A percentile compares a stretch with the other conserved stretches of the same genome.
Conservation (phyloP, 2,888 invertebrate genomes). For the Abrostola tripartita region DNA sequence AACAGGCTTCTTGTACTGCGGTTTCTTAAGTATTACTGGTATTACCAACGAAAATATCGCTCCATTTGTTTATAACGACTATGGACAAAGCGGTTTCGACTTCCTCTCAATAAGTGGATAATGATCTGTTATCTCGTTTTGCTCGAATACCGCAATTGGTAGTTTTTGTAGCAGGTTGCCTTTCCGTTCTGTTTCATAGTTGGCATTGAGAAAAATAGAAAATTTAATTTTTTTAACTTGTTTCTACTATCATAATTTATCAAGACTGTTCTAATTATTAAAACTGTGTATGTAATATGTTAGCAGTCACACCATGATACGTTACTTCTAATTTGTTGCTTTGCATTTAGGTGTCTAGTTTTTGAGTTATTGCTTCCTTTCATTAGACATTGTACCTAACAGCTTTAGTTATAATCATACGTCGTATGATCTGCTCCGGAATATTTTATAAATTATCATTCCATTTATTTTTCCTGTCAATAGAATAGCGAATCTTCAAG, state of each 20-base stretch:
- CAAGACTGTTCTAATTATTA: slow-evolving; percentile 19
- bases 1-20: slow-evolving; percentile 49
- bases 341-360: slow-evolving; percentile 11
- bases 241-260: slow-evolving; percentile 21
- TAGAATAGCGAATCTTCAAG: slow-evolving; percentile 34
- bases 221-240: slow-evolving; percentile 48
- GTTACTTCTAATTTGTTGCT: slow-evolving; percentile 3
- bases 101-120: slow-evolving; percentile 85
- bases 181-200: slow-evolving; percentile 71
- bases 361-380: slow-evolving; percentile 43
- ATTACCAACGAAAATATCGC: slow-evolving; percentile 58
- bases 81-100: slow-evolving; percentile 73
- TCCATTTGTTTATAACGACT: slow-evolving; percentile 74
- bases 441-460: slow-evolving; percentile 29
- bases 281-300: neutral
- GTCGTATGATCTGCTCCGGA: slow-evolving; percentile 10
- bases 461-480: slow-evolving; percentile 30
- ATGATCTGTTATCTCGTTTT: slow-evolving; percentile 79
- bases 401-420: slow-evolving; percentile 15
- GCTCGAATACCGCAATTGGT: slow-evolving; percentile 72
- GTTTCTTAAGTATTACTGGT: slow-evolving; percentile 49
- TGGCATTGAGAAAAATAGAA: slow-evolving; percentile 49
- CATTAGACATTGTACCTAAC: slow-evolving; percentile 20
- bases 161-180: slow-evolving; percentile 68
- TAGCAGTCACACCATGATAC: neutral